These are phyloP conservation scores for Rhabdomys pumilio DNA, from an alignment of 2,797 vertebrate genomes.

Conservation along the genomic window DNA sequence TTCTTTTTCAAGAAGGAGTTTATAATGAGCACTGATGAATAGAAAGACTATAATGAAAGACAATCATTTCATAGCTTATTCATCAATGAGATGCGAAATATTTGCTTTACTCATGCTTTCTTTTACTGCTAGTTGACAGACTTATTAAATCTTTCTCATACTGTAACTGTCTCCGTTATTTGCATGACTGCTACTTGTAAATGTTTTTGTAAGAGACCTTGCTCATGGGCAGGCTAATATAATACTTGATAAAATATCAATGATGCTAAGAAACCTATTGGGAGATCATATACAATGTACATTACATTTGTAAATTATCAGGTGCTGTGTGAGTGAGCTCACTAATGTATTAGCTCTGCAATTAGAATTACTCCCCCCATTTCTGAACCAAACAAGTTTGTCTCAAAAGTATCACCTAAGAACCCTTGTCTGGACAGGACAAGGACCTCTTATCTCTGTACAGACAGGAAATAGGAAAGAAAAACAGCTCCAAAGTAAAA, in stretches of 20 bases:
- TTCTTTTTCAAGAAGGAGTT: constrained; percentile 28
- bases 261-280: background rate
- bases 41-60: constrained; percentile 59
- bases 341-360: background rate
- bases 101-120: constrained; percentile 43
- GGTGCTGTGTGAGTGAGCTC: background rate
- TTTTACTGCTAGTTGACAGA: constrained; percentile 59
- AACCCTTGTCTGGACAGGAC: background rate
- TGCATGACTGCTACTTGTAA: background rate
- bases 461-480: background rate
- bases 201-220: background rate
- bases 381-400: background rate
- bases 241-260: background rate
- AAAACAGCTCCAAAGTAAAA: background rate
- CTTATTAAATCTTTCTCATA: constrained; percentile 58
- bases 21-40: constrained; percentile 19
- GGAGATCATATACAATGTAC: background rate
- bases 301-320: background rate
- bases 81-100: constrained; percentile 24
- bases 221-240: background rate
- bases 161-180: background rate
- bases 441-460: background rate
- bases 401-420: background rate
- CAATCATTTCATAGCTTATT: constrained; percentile 23
- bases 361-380: background rate